These are phyloP conservation scores for Actinernus sp. DNA, from an alignment of 92 coral and sea anemone species.

Conservation along the genomic window DNA sequence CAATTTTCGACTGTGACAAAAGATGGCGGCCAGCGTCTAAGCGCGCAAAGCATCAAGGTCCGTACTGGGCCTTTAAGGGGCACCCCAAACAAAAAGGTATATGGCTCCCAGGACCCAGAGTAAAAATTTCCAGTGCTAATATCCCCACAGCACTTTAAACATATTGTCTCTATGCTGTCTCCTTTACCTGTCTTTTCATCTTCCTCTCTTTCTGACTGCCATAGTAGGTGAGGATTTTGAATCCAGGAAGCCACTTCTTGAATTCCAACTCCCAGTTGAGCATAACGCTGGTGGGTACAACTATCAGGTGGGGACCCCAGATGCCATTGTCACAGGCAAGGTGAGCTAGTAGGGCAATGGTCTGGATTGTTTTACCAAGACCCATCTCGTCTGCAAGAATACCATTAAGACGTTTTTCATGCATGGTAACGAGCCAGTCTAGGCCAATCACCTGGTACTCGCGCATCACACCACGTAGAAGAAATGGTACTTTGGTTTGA, in stretches of 20 bases:
- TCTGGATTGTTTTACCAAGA: slow-evolving; percentile 95
- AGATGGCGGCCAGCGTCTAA: too few relatives aligned
- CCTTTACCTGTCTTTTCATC: slow-evolving; percentile 90
- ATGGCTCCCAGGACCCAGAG: too few relatives aligned
- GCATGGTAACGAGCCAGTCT: slow-evolving; percentile 98
- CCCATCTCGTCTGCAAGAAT: slow-evolving; percentile 99
- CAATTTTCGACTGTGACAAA: too few relatives aligned
- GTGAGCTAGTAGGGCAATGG: slow-evolving; percentile 94
- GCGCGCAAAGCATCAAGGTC: too few relatives aligned
- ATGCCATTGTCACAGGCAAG: slow-evolving; percentile 90
- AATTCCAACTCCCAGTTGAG: slow-evolving; percentile 97
- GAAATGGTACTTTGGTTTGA: slow-evolving; percentile 90
- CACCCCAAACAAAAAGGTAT: too few relatives aligned
- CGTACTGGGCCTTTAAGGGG: too few relatives aligned
- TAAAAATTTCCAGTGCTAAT: too few relatives aligned
- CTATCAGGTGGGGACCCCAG: slow-evolving; percentile 98
- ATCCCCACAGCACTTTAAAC: too few relatives aligned
- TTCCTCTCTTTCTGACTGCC: slow-evolving; percentile 96
- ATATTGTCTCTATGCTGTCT: too few relatives aligned
- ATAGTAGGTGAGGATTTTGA: slow-evolving; percentile 93
- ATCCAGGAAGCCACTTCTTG: slow-evolving; percentile 98
- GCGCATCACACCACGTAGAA: slow-evolving; percentile 87
- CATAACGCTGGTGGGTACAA: slow-evolving; percentile 97
- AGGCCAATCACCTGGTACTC: slow-evolving; percentile 97
- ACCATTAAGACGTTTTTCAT: slow-evolving; percentile 92